Conservation (phyloP, 2,113 vertebrate genomes). For the Platichthys flesus region DNA sequence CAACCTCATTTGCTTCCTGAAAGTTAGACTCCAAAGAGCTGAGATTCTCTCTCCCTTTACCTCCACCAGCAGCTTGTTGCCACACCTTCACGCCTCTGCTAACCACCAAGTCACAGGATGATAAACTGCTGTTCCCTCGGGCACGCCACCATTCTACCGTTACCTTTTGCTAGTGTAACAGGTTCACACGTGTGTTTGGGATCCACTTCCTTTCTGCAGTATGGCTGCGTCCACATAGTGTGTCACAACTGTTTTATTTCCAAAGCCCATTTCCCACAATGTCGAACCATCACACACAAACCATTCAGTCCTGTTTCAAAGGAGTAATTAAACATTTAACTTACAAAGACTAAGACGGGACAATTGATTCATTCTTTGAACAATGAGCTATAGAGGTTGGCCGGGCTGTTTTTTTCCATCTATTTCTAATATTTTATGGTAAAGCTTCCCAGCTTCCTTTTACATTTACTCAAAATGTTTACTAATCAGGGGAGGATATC, state of each 20-base stretch:
- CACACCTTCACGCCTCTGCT: constrained; percentile 46
- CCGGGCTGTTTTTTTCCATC: neutral
- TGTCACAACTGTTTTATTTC: too few species aligned
- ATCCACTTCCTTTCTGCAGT: neutral
- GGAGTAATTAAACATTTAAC: too few species aligned
- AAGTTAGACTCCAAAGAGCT: constrained; percentile 48
- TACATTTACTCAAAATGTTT: too few species aligned
- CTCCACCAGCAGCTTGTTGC: constrained; percentile 44
- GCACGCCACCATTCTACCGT: neutral
- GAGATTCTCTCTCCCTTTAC: constrained; percentile 23
- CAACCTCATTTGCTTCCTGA: constrained; percentile 43
- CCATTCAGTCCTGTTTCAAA: too few species aligned
- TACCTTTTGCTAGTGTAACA: neutral
- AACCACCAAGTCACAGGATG: constrained; percentile 44
- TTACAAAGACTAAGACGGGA: too few species aligned
- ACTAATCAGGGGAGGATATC: too few species aligned
- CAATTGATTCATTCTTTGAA: too few species aligned
- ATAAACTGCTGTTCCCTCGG: constrained; percentile 21
- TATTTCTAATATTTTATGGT: neutral
- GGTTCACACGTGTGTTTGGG: neutral
- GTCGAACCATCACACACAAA: too few species aligned
- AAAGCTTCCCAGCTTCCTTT: neutral
- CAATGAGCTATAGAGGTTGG: too few species aligned
- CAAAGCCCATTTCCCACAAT: neutral
- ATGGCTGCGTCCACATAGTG: neutral